phyloP scores from a whole-genome alignment of 2,113 vertebrate genomes.

The Oophaga pumilio region DNA sequence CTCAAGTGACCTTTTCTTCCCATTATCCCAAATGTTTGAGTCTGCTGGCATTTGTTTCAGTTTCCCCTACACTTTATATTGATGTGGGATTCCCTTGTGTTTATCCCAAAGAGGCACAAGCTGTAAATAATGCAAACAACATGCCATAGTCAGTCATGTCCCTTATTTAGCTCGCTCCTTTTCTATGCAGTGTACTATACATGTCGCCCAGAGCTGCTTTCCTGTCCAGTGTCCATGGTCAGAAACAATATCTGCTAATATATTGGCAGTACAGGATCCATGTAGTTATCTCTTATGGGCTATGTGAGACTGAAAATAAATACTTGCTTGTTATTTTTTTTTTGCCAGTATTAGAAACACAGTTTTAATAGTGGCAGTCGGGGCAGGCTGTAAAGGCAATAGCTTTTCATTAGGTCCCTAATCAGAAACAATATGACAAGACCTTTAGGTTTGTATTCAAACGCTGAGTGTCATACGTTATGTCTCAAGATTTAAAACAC shows the following conservation, averaged over 20 bases:
- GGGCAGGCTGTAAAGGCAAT: not conserved
- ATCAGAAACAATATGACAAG: conserved; percentile 2
- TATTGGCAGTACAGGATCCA: not conserved
- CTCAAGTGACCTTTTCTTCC: conserved; percentile 34
- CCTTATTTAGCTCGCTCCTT: conserved; percentile 15
- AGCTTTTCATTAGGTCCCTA: conserved; percentile 3
- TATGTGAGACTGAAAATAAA: not conserved
- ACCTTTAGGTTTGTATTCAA: not conserved
- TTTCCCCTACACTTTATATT: conserved; percentile 24
- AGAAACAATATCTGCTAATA: conserved; percentile 24
- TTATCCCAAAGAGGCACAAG: conserved; percentile 3
- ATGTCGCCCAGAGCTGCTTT: conserved; percentile 13
- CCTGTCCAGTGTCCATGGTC: conserved; percentile 10
- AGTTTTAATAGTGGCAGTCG: not conserved
- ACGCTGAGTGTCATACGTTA: not conserved
- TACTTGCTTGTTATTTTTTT: not conserved
- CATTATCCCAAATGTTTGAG: conserved; percentile 33
- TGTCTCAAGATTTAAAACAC: conserved; percentile 5
- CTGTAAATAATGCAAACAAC: conserved; percentile 40
- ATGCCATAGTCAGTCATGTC: conserved; percentile 8
- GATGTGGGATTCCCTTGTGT: conserved; percentile 31
- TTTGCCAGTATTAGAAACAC: conserved; percentile 16
- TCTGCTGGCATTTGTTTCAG: conserved; percentile 21
- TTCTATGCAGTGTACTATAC: conserved; percentile 2
- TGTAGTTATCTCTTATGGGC: not conserved